These are phyloP conservation scores for Rhabditoides inermis DNA, from an alignment of 2,888 invertebrate species.

Conservation along the genomic window DNA sequence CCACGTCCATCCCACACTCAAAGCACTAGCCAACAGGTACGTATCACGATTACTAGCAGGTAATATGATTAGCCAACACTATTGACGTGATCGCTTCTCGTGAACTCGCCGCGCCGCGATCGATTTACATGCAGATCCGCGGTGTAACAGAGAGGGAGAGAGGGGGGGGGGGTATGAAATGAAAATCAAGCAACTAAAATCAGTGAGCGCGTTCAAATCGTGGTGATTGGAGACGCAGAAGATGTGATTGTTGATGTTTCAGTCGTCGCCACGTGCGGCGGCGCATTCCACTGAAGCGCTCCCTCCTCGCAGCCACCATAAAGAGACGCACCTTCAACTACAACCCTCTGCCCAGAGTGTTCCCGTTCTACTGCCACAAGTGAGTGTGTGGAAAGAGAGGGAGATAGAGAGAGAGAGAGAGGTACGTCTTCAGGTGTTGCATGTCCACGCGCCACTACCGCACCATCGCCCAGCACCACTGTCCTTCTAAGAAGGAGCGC, in stretches of 20 bases:
- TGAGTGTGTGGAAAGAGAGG: neutral
- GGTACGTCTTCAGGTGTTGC: neutral
- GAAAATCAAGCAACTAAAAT: no score
- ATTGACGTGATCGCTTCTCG: no score
- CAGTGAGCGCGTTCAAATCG: neutral
- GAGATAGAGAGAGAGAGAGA: neutral
- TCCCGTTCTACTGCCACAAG: constrained; percentile 1
- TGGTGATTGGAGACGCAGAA: neutral
- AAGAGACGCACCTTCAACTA: neutral
- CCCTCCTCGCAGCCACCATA: neutral
- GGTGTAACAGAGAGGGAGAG: no score
- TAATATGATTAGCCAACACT: no score
- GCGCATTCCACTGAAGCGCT: constrained; percentile 3
- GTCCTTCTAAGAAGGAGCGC: neutral
- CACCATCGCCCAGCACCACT: neutral
- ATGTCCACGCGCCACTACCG: neutral
- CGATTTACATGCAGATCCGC: no score
- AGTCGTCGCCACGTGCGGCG: no score
- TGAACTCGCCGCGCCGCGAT: no score
- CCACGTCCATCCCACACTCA: neutral
- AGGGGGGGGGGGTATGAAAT: no score
- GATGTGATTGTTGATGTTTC: no score
- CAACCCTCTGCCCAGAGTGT: constrained; percentile 4
- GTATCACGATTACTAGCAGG: neutral
- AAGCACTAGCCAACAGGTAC: constrained; percentile 12